phyloP scores from a whole-genome alignment of 2,888 invertebrate species.

The Polyploca ridens region DNA sequence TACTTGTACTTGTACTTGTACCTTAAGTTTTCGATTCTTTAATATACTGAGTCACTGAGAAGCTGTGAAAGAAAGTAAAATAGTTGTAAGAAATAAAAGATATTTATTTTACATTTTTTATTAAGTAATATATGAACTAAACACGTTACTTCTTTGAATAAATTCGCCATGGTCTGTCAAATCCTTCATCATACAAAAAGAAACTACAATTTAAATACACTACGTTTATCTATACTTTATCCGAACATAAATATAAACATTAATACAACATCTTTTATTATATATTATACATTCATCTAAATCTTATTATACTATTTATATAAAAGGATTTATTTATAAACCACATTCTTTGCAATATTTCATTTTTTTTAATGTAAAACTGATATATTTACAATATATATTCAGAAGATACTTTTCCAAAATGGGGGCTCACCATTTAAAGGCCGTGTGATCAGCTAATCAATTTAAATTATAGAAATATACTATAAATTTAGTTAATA shows the following conservation, averaged over 20 bases:
- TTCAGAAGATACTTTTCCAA: slow-evolving; percentile 60
- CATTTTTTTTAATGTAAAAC: slow-evolving; percentile 15
- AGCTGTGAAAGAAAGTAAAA: too few relatives aligned
- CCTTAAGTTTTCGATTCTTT: neutral
- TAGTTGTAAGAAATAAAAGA: slow-evolving; percentile 30
- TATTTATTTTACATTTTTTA: slow-evolving; percentile 37
- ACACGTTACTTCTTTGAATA: slow-evolving; percentile 31
- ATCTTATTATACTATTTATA: neutral
- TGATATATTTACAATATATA: slow-evolving; percentile 25
- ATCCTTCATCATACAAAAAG: slow-evolving; percentile 18
- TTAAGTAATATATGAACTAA: slow-evolving; percentile 46
- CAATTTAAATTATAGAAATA: slow-evolving; percentile 32
- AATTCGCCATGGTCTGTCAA: slow-evolving; percentile 52
- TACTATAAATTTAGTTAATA: slow-evolving; percentile 17
- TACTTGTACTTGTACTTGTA: too few relatives aligned
- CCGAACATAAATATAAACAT: neutral
- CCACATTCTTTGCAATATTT: neutral
- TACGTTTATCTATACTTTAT: neutral
- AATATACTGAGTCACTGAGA: too few relatives aligned
- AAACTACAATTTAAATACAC: neutral
- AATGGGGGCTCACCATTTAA: slow-evolving; percentile 80
- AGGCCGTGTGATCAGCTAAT: slow-evolving; percentile 62
- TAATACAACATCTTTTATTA: slow-evolving; percentile 2
- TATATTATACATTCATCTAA: slow-evolving; percentile 43
- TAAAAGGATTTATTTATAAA: neutral